Percentiles rank a stretch among this genome's conserved stretches.
These are phyloP conservation scores for Neuroscelio doddi DNA, from an alignment of 2,888 invertebrate species.

Conservation along the genomic window DNA sequence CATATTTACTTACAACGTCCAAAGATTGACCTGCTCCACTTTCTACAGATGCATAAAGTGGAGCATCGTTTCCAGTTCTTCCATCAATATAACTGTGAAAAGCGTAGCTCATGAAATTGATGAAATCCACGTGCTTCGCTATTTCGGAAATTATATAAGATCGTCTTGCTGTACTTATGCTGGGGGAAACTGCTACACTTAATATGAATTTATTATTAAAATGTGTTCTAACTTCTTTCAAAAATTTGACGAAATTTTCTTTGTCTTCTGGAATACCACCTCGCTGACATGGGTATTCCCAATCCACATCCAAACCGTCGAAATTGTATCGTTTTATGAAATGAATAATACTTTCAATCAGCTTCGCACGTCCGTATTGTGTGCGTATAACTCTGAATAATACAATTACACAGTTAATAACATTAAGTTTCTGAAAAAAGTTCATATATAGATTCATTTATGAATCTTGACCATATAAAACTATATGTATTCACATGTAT, in stretches of 20 bases:
- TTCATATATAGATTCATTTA: too few relatives aligned
- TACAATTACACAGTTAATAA: too few relatives aligned
- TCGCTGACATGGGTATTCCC: conserved; percentile 81
- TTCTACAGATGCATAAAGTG: conserved; percentile 73
- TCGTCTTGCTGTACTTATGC: conserved; percentile 70
- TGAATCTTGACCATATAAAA: too few relatives aligned
- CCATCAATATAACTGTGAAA: conserved; percentile 77
- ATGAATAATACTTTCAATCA: conserved; percentile 75
- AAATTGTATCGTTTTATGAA: conserved; percentile 77
- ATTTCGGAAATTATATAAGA: conserved; percentile 78
- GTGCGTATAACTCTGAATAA: conserved; percentile 6
- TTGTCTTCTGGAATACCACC: conserved; percentile 72
- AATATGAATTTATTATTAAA: conserved; percentile 65
- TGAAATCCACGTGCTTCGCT: conserved; percentile 77
- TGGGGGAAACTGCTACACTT: conserved; percentile 74
- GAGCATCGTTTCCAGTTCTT: conserved; percentile 80
- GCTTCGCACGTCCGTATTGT: conserved; percentile 62
- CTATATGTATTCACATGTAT: too few relatives aligned
- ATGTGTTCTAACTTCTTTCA: conserved; percentile 73
- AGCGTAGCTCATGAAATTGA: conserved; percentile 85
- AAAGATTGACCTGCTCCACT: conserved; percentile 53
- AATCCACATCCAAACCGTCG: conserved; percentile 83
- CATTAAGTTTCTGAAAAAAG: too few relatives aligned
- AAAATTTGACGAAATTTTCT: conserved; percentile 73
- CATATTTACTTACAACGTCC: too few relatives aligned